A percentile compares a stretch with the other conserved stretches of the same genome.
These are phyloP conservation scores for Perccottus glenii DNA, from an alignment of 2,113 vertebrate genomes.

Conservation along the genomic window DNA sequence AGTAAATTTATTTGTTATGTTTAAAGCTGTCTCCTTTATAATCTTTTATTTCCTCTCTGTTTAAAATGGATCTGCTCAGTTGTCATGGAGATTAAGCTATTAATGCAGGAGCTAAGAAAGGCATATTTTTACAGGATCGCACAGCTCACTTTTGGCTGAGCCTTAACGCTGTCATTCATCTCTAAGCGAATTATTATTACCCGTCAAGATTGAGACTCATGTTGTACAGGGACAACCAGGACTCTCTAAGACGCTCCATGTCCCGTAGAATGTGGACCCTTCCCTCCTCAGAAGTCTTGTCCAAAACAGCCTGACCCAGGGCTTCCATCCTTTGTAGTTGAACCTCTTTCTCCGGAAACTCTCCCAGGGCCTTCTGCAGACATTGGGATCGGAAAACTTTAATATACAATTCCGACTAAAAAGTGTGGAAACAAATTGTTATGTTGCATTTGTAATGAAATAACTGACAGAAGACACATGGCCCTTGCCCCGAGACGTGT, in stretches of 20 bases:
- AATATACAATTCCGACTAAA: not conserved
- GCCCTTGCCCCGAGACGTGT: no score
- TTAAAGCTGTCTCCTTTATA: constrained; percentile 2
- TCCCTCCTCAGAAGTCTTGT: constrained; percentile 85
- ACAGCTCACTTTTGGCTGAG: not conserved
- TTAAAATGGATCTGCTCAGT: not conserved
- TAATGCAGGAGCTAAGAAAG: not conserved
- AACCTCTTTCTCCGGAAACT: constrained; percentile 88
- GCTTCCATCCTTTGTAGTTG: constrained; percentile 82
- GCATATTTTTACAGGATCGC: not conserved
- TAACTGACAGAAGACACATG: no score
- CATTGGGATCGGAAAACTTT: not conserved
- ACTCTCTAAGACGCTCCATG: constrained; percentile 77
- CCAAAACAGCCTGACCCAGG: constrained; percentile 79
- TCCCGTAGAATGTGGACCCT: constrained; percentile 78
- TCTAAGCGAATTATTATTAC: constrained; percentile 41
- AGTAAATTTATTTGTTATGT: not conserved
- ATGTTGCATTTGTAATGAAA: no score
- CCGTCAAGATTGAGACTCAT: constrained; percentile 74
- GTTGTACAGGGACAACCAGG: constrained; percentile 76
- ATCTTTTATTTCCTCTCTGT: not conserved
- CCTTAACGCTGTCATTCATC: not conserved
- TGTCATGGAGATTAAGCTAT: constrained; percentile 13
- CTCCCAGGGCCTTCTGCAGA: constrained; percentile 83
- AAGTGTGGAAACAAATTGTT: not conserved